phyloP scores from a whole-genome alignment of 2,888 invertebrate genomes.

The Alitta virens region DNA sequence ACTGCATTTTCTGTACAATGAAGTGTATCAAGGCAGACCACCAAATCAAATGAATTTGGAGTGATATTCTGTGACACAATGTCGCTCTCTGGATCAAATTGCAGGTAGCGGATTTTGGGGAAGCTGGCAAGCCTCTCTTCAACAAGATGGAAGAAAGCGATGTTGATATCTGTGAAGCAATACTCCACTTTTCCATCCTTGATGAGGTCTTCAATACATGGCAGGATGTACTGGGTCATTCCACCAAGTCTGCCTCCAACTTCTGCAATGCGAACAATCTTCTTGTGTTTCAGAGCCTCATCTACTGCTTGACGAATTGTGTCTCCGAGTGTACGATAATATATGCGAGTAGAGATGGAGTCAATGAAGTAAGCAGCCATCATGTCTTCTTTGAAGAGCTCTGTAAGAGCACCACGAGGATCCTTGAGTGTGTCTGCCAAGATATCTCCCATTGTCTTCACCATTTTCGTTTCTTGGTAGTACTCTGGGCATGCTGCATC shows the following conservation, averaged over 20 bases:
- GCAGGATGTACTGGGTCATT: conserved; percentile 6
- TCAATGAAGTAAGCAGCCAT: conserved; percentile 15
- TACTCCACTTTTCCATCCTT: conserved; percentile 12
- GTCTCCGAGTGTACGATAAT: conserved; percentile 9
- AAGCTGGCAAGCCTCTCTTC: conserved; percentile 8
- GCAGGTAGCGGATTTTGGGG: conserved; percentile 9
- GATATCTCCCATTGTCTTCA: conserved; percentile 8
- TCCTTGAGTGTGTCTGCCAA: conserved; percentile 12
- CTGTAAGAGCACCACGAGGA: conserved; percentile 8
- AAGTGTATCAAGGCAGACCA: conserved; percentile 14
- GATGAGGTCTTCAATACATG: conserved; percentile 3
- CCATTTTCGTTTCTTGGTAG: conserved; percentile 9
- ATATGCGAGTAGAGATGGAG: conserved; percentile 11
- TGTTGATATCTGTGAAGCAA: conserved; percentile 16
- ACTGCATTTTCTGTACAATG: conserved; percentile 10
- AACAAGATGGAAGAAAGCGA: conserved; percentile 13
- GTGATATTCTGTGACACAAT: conserved; percentile 6
- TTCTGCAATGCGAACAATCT: conserved; percentile 10
- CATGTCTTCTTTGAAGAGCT: conserved; percentile 15
- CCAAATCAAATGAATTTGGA: conserved; percentile 9
- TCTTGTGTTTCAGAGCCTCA: conserved; percentile 8
- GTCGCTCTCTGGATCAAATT: conserved; percentile 12
- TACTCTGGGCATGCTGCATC: conserved; percentile 6
- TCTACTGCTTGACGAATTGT: conserved; percentile 2
- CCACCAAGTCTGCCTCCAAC: conserved; percentile 19